Evolutionary conservation across 1,140 invertebrate genomes (phyloP), one percentile per base, ranked within the genome.

Genomic region (Andrena cerasifolii): DNA sequence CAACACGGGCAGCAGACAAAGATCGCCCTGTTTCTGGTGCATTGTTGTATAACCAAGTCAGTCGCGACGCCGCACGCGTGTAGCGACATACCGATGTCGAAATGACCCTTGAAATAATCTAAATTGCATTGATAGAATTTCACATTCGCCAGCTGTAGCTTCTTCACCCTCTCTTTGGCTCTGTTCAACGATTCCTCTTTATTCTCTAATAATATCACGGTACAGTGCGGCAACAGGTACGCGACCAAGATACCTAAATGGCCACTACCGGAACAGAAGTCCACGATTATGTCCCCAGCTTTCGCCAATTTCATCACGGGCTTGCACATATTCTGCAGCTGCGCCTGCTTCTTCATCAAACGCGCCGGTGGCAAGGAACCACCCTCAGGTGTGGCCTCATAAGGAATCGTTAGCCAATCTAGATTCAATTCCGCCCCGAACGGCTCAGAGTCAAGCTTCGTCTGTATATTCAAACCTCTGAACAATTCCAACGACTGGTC

Each of bases 61-160:
- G 97, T 99, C 4, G 98, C 98, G 14, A 98, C 96, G 18, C 98
- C 98, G 93, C 98, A 99, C 3, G 98, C 98, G 93, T 99, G 98
- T 54, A 99, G 91, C 16, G 96, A 97, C 24, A 83, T 88, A 3
- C 98, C 98, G 79, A 99, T 95, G 83, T 98, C 94, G 93, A 97
- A 97, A 58, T 94, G 85, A 8, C 95, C 96, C 78, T 94, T 94
- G 87, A 96, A 97, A 90, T 98, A 98, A 89, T 97, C 96, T 72
- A 98, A 94, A 92, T 98, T 98, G 86, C 96, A 96, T 91, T 99
- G 98, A 88, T 96, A 96, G 85, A 98, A 95, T 21, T 90, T 93
- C 3, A 99, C 94, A 93, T 99, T 99, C 16, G 88, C 94, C 24
- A 99, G 88, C 0, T 93, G 91, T 65, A 99, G 92, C 77, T 94